phyloP scores from a whole-genome alignment of 2,888 invertebrate genomes.

The Unio pictorum region DNA sequence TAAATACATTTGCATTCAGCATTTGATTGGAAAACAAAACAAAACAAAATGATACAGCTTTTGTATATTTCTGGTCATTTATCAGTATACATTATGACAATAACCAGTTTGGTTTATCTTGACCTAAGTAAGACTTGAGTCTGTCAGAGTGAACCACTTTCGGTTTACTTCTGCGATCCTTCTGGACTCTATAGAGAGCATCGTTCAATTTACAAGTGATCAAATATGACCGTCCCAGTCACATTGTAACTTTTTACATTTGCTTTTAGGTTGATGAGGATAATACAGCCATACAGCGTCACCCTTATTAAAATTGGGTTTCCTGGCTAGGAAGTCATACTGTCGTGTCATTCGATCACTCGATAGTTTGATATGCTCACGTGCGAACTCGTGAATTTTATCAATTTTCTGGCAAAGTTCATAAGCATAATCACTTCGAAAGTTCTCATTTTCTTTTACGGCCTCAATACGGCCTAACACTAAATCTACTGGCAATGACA shows the following conservation, averaged over 20 bases:
- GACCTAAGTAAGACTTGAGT: no score
- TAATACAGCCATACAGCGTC: constrained; percentile 23
- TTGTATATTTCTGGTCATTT: no score
- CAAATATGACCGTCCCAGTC: constrained; percentile 24
- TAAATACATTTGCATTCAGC: no score
- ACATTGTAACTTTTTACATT: constrained; percentile 9
- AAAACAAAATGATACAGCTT: no score
- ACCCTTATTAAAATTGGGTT: constrained; percentile 3
- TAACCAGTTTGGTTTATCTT: no score
- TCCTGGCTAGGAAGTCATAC: constrained; percentile 14
- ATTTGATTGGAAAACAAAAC: no score
- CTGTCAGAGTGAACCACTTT: no score
- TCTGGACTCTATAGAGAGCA: constrained; percentile 11
- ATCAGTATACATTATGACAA: no score
- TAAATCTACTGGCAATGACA: constrained; percentile 17
- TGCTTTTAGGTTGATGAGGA: constrained; percentile 10
- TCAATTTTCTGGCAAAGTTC: constrained; percentile 76
- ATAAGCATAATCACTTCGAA: constrained; percentile 19
- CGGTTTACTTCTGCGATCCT: no score
- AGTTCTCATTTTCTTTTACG: neutral
- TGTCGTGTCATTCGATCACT: constrained; percentile 12
- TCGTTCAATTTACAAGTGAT: constrained; percentile 7
- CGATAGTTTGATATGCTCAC: constrained; percentile 22
- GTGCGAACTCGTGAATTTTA: constrained; percentile 78
- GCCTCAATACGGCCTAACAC: constrained; percentile 11